These are phyloP conservation scores for Orussus abietinus DNA, from an alignment of 1,140 invertebrate genomes.

Conservation along the genomic window DNA sequence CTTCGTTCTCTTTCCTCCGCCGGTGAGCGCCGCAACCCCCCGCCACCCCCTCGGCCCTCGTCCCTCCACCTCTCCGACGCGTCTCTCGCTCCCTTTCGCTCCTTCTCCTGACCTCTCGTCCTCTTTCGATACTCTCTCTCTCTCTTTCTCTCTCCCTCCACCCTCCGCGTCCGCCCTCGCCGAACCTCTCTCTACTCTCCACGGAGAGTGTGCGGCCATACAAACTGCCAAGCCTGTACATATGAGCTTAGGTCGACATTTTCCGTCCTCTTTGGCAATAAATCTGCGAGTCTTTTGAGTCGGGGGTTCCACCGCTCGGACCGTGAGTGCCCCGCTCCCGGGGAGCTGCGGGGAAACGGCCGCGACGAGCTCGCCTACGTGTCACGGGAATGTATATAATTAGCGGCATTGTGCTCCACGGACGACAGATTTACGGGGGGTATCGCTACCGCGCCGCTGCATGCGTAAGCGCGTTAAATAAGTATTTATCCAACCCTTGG, in stretches of 20 bases:
- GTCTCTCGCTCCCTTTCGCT: constrained; percentile 12
- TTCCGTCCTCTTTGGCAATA: constrained; percentile 51
- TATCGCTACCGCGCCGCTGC: constrained; percentile 50
- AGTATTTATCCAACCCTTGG: constrained; percentile 54
- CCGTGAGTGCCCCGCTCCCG: constrained; percentile 18
- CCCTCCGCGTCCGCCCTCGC: constrained; percentile 12
- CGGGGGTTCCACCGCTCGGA: constrained; percentile 26
- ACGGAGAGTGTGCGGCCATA: constrained; percentile 37
- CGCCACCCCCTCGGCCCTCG: constrained; percentile 21
- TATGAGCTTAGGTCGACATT: constrained; percentile 56
- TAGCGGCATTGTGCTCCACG: constrained; percentile 52
- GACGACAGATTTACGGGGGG: constrained; percentile 53
- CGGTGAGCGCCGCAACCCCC: constrained; percentile 10
- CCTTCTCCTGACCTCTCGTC: constrained; percentile 15
- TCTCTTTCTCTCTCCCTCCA: constrained; percentile 21
- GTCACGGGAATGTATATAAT: constrained; percentile 54
- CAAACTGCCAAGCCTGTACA: constrained; percentile 49
- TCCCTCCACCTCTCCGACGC: constrained; percentile 27
- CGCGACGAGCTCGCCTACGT: constrained; percentile 22
- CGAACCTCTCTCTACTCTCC: constrained; percentile 2
- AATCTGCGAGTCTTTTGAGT: constrained; percentile 53
- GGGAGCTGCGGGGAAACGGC: constrained; percentile 27
- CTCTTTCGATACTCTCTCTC: constrained; percentile 19
- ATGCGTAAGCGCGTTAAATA: constrained; percentile 55
- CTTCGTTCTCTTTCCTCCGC: constrained; percentile 46